Evolutionary conservation across 1,140 invertebrate genomes (phyloP).

Genomic region (Drosophila ohnishii): DNA sequence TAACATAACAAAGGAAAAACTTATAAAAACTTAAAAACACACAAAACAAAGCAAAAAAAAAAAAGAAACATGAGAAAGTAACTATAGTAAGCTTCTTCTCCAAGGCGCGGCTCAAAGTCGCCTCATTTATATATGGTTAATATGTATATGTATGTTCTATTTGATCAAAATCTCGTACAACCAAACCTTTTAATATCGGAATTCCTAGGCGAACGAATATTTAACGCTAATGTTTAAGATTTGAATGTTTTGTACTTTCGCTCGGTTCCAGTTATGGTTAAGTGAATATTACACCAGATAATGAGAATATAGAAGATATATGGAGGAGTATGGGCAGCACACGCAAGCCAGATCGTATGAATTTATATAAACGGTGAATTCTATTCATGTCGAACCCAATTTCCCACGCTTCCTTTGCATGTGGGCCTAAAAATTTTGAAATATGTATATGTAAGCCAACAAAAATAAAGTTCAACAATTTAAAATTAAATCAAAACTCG

Average conservation of each 20-base stretch:
- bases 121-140: constrained; percentile 63
- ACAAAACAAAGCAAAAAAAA: constrained; percentile 7
- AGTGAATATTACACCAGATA: constrained; percentile 30
- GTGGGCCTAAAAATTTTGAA: constrained; percentile 74
- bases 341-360: constrained; percentile 45
- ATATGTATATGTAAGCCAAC: constrained; percentile 73
- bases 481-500: constrained; percentile 38
- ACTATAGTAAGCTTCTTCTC: constrained; percentile 60
- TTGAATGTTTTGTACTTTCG: constrained; percentile 64
- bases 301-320: constrained; percentile 18
- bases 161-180: constrained; percentile 75
- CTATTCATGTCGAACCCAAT: constrained; percentile 67
- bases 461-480: constrained; percentile 80
- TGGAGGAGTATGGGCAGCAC: constrained; percentile 15
- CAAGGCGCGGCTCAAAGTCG: constrained; percentile 71
- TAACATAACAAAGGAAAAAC: constrained; percentile 39
- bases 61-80: constrained; percentile 10
- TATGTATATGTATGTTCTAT: constrained; percentile 61
- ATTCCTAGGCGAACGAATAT: constrained; percentile 62
- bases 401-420: constrained; percentile 69
- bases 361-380: constrained; percentile 55
- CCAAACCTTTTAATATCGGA: constrained; percentile 54
- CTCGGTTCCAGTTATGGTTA: constrained; percentile 47
- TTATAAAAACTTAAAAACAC: constrained; percentile 34
- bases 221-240: constrained; percentile 63